Evolutionary conservation across 2,888 invertebrate genomes (phyloP).

Genomic region (Mythimna pallens): DNA sequence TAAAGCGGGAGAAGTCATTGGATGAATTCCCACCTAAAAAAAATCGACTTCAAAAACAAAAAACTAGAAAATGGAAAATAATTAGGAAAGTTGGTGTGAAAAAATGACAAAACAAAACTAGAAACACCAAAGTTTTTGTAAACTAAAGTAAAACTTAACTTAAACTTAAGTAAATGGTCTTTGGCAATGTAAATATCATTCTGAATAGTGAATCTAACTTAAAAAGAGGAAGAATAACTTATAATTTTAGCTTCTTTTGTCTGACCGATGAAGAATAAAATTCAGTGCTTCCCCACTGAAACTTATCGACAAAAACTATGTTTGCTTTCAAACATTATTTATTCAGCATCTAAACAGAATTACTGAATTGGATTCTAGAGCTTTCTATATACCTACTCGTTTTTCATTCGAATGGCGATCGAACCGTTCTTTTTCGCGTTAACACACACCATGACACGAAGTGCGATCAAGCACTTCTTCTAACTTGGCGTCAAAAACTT

Average conservation of each 20-base stretch:
- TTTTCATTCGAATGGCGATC: background rate
- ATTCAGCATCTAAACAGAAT: conserved; percentile 23
- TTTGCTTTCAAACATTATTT: conserved; percentile 33
- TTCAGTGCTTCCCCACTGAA: conserved; percentile 7
- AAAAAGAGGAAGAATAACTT: background rate
- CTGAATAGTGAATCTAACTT: background rate
- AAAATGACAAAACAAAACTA: too few species aligned
- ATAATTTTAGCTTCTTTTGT: background rate
- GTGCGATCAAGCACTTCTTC: too few species aligned
- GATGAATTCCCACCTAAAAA: too few species aligned
- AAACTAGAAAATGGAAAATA: too few species aligned
- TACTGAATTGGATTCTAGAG: conserved; percentile 8
- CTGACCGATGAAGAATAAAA: conserved; percentile 28
- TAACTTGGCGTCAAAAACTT: background rate
- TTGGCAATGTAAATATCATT: background rate
- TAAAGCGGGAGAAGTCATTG: too few species aligned
- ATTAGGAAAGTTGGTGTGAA: too few species aligned
- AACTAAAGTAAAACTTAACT: too few species aligned
- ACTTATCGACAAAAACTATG: conserved; percentile 33
- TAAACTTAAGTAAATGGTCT: too few species aligned
- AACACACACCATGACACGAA: background rate
- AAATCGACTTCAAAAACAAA: too few species aligned
- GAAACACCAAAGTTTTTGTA: too few species aligned
- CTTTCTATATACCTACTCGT: background rate
- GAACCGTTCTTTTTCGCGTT: too few species aligned